These are phyloP conservation scores for Paracentrotus lividus DNA, from an alignment of 53 echinoderm and acorn worm genomes.

Conservation along the genomic window DNA sequence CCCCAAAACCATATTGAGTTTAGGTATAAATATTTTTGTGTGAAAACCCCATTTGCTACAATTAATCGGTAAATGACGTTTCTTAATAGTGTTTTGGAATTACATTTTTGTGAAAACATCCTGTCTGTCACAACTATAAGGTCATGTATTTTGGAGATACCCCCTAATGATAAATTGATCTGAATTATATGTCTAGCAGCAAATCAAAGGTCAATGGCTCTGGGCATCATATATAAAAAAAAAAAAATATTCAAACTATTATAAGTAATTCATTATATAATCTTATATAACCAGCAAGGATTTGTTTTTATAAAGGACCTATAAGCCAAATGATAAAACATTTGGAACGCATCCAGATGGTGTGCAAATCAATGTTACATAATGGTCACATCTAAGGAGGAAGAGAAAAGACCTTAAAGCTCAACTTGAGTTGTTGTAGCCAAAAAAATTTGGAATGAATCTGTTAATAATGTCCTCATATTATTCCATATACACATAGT, in stretches of 20 bases:
- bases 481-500: too few relatives aligned
- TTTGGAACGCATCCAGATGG: background rate
- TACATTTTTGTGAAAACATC: too few relatives aligned
- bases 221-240: background rate
- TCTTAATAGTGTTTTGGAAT: too few relatives aligned
- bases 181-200: background rate
- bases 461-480: too few relatives aligned
- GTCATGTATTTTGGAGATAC: too few relatives aligned
- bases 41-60: too few relatives aligned
- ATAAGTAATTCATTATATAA: constrained; percentile 31
- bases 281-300: constrained; percentile 28
- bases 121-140: too few relatives aligned
- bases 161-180: background rate
- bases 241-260: background rate
- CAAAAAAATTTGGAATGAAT: too few relatives aligned
- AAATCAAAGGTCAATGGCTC: background rate
- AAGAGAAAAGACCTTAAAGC: background rate
- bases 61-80: too few relatives aligned
- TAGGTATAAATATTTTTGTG: too few relatives aligned
- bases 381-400: background rate
- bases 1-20: too few relatives aligned
- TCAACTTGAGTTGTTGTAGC: too few relatives aligned
- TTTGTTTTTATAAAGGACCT: constrained; percentile 2
- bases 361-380: background rate
- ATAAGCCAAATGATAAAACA: background rate